Conservation (phyloP, 2,888 invertebrate genomes). For the Melinopterus prodromus region DNA sequence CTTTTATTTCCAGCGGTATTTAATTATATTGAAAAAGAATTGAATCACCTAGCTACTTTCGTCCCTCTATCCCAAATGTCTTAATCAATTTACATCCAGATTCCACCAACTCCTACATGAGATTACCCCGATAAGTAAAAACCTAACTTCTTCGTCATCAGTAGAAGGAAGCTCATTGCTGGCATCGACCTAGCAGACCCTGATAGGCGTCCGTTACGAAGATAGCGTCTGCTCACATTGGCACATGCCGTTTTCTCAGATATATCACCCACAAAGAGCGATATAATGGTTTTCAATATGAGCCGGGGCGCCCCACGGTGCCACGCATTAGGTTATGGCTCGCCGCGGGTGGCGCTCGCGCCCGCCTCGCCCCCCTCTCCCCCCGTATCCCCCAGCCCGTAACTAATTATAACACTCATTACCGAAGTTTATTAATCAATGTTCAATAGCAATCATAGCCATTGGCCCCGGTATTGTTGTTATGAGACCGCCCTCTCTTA, state of each 20-base stretch:
- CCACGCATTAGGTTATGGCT: constrained; percentile 53
- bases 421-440: constrained; percentile 62
- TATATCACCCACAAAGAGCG: constrained; percentile 45
- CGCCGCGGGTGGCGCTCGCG: constrained; percentile 49
- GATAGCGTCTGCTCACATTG: constrained; percentile 35
- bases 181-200: not conserved
- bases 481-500: constrained; percentile 36
- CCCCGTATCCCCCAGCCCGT: constrained; percentile 44
- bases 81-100: not conserved
- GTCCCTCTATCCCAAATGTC: too few relatives aligned
- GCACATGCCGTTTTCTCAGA: constrained; percentile 45
- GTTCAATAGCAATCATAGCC: constrained; percentile 56
- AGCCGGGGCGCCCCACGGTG: constrained; percentile 49
- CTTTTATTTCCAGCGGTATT: too few relatives aligned
- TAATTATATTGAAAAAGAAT: too few relatives aligned
- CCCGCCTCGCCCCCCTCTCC: constrained; percentile 40
- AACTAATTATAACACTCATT: constrained; percentile 62
- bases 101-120: not conserved
- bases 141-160: not conserved
- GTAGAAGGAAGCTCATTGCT: not conserved
- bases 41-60: too few relatives aligned
- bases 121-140: not conserved
- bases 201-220: not conserved
- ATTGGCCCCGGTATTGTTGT: constrained; percentile 48
- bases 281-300: constrained; percentile 49